phyloP scores from a whole-genome alignment of 2,888 invertebrate genomes.

The Yponomeuta sedellus region DNA sequence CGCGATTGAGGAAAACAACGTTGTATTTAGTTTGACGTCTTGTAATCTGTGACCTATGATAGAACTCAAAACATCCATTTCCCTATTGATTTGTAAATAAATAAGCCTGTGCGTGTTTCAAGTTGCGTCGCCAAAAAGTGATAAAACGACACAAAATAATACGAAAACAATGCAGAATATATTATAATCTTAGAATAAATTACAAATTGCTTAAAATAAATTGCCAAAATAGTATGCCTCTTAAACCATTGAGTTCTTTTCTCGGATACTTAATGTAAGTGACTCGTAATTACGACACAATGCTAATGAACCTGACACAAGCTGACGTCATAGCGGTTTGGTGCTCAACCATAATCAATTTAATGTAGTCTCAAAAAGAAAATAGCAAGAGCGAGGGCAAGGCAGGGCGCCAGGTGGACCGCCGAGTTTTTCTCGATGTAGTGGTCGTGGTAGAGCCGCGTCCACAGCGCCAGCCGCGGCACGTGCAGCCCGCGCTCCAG shows the following conservation, averaged over 20 bases:
- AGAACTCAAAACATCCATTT: neutral
- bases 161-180: neutral
- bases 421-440: constrained; percentile 41
- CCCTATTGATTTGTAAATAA: neutral
- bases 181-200: neutral
- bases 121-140: neutral
- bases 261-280: neutral
- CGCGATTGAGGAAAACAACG: neutral
- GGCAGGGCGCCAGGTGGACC: neutral
- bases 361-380: neutral
- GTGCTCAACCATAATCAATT: no score
- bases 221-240: constrained; percentile 1
- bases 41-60: neutral
- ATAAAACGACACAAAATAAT: neutral
- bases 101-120: neutral
- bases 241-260: neutral
- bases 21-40: neutral
- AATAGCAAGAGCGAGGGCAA: neutral
- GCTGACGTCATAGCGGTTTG: neutral
- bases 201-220: neutral
- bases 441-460: constrained; percentile 44
- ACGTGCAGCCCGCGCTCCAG: constrained; percentile 37
- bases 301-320: neutral
- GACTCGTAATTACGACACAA: neutral
- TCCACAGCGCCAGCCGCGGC: constrained; percentile 46